Conservation (phyloP, 1,140 invertebrate genomes). For the Musca domestica region DNA sequence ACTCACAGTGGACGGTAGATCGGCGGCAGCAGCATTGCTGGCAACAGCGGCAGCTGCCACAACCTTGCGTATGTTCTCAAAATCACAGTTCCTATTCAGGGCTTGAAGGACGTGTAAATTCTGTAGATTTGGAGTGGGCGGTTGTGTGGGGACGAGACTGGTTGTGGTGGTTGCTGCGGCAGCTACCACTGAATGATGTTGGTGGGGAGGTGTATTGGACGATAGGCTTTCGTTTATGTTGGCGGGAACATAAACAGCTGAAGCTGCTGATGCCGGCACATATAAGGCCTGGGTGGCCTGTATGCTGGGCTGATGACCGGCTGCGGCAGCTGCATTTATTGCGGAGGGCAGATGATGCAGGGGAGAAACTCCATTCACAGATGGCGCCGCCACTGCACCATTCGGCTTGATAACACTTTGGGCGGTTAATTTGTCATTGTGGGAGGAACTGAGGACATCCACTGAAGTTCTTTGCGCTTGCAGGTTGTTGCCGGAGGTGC, state of each 20-base stretch:
- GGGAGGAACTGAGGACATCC: neutral
- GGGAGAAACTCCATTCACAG: neutral
- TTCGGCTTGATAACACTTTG: conserved; percentile 8
- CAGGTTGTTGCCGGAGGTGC: neutral
- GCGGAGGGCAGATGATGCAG: neutral
- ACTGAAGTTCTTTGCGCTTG: conserved; percentile 2
- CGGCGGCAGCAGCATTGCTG: conserved; percentile 7
- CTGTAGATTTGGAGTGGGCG: conserved; percentile 29
- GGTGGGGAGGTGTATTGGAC: conserved; percentile 6
- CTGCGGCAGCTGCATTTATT: neutral
- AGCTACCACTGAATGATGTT: neutral
- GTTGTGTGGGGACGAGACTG: neutral
- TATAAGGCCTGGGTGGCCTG: conserved; percentile 33
- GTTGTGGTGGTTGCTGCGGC: neutral
- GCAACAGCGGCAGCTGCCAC: conserved; percentile 39
- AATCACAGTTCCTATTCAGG: conserved; percentile 40
- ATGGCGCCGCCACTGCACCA: neutral
- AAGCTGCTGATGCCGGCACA: conserved; percentile 34
- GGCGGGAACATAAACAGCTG: conserved; percentile 32
- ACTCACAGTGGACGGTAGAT: neutral
- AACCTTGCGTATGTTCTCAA: conserved; percentile 46
- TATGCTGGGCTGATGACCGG: conserved; percentile 21
- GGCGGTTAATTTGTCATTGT: neutral
- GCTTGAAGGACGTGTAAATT: conserved; percentile 47
- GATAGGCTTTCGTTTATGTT: neutral